Base-by-base conservation (phyloP, 2,113 vertebrate species). In the Scalopus aquaticus region DNA sequence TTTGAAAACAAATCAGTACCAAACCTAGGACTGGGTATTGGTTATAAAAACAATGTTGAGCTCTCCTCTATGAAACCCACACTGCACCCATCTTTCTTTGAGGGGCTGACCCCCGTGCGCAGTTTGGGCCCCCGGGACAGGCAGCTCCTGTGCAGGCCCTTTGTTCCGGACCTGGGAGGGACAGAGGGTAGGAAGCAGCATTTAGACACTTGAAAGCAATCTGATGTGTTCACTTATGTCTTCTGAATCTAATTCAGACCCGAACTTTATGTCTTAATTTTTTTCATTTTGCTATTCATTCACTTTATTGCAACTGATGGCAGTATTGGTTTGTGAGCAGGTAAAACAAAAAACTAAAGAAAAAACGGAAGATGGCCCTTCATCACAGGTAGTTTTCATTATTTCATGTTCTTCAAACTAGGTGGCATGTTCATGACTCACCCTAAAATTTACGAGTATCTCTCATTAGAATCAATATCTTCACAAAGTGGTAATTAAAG, bases 1-100 rank as follows among this genome's bases (percentile, higher is more conserved):
- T 54, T 79, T 79, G 74, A 70, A 51, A 93, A 42, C 28, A 87
- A 96, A 58, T 28, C 26, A 74, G 4, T n/a, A 58, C 15, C 37
- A 79, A 83, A 44, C 12, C 3, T 30, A 58, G 42, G 6, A 16
- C 13, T 1, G 24, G 22, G 24, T 26, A 58, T 26, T 26, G 19
- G 24, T 30, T 26, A 56, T 30, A 65, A 54, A 49, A 35, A 12
- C 32, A 15, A 49, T 2, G 15, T 5, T 12, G 24, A 74, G 35
- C 30, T 9, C 22, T 30, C 65, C 42, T n/a, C 3, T 2, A 0
- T 32, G 72, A 42, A 60, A 77, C 5, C 6, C n/a, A 11, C 2
- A 4, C 26, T 32, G 16, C 19, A 49, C 24, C 51, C 54, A 5
- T 15, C 0, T 1, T 37, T 42, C 22, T 11, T 0, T 1, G n/a